These are phyloP conservation scores for Andrena haemorrhoa DNA, from an alignment of 2,888 invertebrate species.

Conservation along the genomic window DNA sequence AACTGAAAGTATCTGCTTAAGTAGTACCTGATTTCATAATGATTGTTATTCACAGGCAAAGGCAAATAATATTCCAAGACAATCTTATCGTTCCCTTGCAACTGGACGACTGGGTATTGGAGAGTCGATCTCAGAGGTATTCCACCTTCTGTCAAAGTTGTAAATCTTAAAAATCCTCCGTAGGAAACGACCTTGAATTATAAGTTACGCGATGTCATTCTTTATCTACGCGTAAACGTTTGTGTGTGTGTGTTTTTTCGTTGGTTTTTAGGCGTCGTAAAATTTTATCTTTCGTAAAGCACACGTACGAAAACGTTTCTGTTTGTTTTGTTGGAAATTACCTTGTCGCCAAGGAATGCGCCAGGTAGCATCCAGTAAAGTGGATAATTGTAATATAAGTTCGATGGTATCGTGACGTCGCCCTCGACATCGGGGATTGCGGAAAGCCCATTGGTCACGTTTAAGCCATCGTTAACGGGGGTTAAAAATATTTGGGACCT, in stretches of 20 bases:
- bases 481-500: conserved; percentile 75
- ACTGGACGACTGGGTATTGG: conserved; percentile 92
- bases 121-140: conserved; percentile 86
- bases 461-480: conserved; percentile 85
- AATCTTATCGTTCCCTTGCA: conserved; percentile 91
- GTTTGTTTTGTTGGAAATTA: conserved; percentile 73
- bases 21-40: conserved; percentile 86
- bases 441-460: conserved; percentile 87
- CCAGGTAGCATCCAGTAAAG: conserved; percentile 94
- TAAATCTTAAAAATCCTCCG: conserved; percentile 94
- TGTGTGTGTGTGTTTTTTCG: background rate
- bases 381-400: conserved; percentile 87
- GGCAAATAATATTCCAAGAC: conserved; percentile 90
- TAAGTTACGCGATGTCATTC: conserved; percentile 8
- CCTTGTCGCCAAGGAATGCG: conserved; percentile 93
- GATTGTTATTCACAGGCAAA: conserved; percentile 80
- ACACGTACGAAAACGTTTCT: background rate
- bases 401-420: conserved; percentile 86
- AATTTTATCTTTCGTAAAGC: background rate
- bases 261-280: background rate
- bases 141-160: conserved; percentile 88
- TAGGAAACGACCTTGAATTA: conserved; percentile 90
- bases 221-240: background rate
- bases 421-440: conserved; percentile 88
- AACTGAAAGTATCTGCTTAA: background rate